Base-by-base conservation (phyloP, 2,888 invertebrate genomes). In the Gymnoscelis rufifasciata region DNA sequence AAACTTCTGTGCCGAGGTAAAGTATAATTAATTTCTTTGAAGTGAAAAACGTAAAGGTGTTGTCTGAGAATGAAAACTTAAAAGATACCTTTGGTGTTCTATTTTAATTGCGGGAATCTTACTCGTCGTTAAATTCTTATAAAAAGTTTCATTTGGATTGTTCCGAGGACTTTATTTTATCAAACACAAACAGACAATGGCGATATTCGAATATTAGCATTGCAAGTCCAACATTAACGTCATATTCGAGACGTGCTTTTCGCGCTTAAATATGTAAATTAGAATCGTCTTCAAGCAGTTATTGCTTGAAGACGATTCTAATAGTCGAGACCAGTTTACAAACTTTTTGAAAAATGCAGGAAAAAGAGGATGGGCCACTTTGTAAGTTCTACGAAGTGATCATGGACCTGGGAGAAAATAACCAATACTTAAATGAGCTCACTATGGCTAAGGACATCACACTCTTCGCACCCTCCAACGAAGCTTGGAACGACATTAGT, bases 391-490 rank as follows among this genome's bases (percentile, higher is more conserved):
- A 94, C 75, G 92, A 94, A 71, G 93, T 93, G 42, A 94, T 97
- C 52, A 90, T 92, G 81, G 93, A 95, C 66, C 90, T 91, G 47
- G 95, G 94, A 4, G 91, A 92, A 45, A 92, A 93, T 56, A 88
- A 87, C 56, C 83, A 78, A 65, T 94, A 95, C 68, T 89, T 94
- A 71, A 90, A 90, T 51, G 92, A 91, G 55, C 91, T 96, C 24
- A 93, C 90, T 45, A 82, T 90, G 47, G 90, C 92, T 53, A 91
- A 91, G 46, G 93, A 94, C 59, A 90, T 96, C 14, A 97, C 97
- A 2, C 89, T 97, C 46, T 95, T 97, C 74, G 96, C 96, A 1
- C 97, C 97, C 0, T 95, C 95, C 66, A 97, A 97, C 71, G 93
- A 93, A 52, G 97, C 97, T 8, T 94, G 96, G 92, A 91, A 91